Conservation (phyloP, 2,797 vertebrate species). For the Chromis chromis region DNA sequence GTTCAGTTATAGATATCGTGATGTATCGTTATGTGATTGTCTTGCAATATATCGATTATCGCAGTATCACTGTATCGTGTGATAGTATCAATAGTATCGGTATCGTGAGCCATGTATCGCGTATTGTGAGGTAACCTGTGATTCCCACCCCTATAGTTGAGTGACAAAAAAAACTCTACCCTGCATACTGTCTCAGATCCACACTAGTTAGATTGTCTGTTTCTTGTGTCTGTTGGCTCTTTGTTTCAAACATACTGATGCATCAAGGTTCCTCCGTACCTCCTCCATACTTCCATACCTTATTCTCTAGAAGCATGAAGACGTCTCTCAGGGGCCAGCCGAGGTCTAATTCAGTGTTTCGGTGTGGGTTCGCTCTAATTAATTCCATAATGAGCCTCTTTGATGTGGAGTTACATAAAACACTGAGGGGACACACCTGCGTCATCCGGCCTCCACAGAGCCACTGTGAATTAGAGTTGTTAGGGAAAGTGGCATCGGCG, state of each 20-base stretch:
- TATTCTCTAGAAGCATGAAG: conserved; percentile 21
- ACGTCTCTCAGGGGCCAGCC: conserved; percentile 55
- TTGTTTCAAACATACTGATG: neutral
- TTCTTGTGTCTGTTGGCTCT: neutral
- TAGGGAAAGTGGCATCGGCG: conserved; percentile 26
- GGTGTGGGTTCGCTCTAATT: conserved; percentile 70
- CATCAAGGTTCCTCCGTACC: conserved; percentile 13
- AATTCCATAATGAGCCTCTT: conserved; percentile 71
- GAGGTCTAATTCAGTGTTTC: conserved; percentile 56
- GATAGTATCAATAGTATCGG: too few relatives aligned
- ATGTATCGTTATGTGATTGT: too few relatives aligned
- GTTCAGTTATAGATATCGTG: too few relatives aligned
- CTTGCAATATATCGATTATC: too few relatives aligned
- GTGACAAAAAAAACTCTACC: neutral
- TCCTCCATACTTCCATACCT: conserved; percentile 1
- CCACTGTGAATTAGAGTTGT: neutral
- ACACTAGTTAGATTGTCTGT: neutral
- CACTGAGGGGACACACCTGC: conserved; percentile 52
- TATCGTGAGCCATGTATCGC: too few relatives aligned
- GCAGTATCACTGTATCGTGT: too few relatives aligned
- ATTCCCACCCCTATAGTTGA: too few relatives aligned
- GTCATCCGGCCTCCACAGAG: conserved; percentile 24
- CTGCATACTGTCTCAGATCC: neutral
- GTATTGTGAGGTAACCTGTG: too few relatives aligned
- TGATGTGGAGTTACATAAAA: conserved; percentile 65